Percentiles rank a stretch among this genome's conserved stretches.
These are phyloP conservation scores for Enteromius trimaculatus DNA, from an alignment of 2,797 vertebrate genomes.

Conservation along the genomic window DNA sequence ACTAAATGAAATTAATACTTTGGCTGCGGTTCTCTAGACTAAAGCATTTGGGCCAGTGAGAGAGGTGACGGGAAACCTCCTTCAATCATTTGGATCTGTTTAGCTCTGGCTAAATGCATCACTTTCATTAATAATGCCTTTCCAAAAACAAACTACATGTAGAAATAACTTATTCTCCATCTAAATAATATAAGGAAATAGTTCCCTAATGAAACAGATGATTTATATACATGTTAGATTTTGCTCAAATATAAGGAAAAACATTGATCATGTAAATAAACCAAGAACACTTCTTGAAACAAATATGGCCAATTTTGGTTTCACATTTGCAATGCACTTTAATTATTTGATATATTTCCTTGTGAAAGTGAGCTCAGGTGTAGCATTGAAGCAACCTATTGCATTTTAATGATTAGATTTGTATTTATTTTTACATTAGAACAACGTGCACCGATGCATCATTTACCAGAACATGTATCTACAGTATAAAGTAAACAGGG, in stretches of 20 bases:
- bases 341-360: slow-evolving; percentile 4
- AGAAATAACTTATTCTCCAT: background rate
- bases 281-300: background rate
- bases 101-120: slow-evolving; percentile 6
- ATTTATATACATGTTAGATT: background rate
- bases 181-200: background rate
- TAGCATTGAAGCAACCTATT: background rate
- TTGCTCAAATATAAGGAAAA: background rate
- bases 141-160: background rate
- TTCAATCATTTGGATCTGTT: slow-evolving; percentile 10
- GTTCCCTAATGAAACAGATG: background rate
- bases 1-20: slow-evolving; percentile 30
- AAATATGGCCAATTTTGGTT: background rate
- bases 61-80: background rate
- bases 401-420: background rate
- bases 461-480: background rate
- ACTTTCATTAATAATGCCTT: background rate
- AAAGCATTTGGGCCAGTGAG: background rate
- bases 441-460: background rate
- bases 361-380: background rate
- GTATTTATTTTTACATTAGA: background rate
- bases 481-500: background rate
- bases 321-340: slow-evolving; percentile 3
- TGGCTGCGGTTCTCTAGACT: slow-evolving; percentile 6
- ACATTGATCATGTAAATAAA: background rate